Percentiles rank a stretch among this genome's conserved stretches.
These are phyloP conservation scores for Tympanoctomys barrerae DNA, from an alignment of 2,797 vertebrate genomes.

Conservation along the genomic window DNA sequence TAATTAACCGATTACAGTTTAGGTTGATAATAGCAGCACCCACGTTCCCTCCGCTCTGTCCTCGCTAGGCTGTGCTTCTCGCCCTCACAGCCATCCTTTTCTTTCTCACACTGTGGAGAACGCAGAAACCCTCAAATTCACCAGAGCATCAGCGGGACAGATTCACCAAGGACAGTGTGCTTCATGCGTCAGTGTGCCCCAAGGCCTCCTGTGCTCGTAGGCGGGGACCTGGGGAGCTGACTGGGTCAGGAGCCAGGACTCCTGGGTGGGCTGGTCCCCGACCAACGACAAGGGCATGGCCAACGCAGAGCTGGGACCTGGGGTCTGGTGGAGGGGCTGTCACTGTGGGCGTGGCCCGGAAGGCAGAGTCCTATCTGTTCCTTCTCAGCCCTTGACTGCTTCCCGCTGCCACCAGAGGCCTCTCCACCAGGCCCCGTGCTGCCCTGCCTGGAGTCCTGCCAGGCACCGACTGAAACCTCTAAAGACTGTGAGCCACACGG, in stretches of 20 bases:
- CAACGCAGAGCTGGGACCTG: neutral
- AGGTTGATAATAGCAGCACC: neutral
- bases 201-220: neutral
- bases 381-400: neutral
- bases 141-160: neutral
- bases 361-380: too few relatives aligned
- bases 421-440: neutral
- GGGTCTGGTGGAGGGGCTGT: neutral
- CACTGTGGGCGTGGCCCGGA: neutral
- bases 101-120: neutral
- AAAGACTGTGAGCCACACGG: neutral
- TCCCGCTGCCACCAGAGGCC: neutral
- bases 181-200: neutral
- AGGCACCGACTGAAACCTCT: neutral
- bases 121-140: neutral
- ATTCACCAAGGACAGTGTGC: neutral
- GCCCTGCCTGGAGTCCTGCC: neutral
- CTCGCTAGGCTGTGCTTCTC: neutral
- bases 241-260: neutral
- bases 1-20: neutral
- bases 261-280: neutral
- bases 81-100: neutral
- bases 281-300: neutral
- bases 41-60: neutral
- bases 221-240: neutral